Evolutionary conservation across 2,797 vertebrate species (phyloP).

Genomic region (Choloepus didactylus): DNA sequence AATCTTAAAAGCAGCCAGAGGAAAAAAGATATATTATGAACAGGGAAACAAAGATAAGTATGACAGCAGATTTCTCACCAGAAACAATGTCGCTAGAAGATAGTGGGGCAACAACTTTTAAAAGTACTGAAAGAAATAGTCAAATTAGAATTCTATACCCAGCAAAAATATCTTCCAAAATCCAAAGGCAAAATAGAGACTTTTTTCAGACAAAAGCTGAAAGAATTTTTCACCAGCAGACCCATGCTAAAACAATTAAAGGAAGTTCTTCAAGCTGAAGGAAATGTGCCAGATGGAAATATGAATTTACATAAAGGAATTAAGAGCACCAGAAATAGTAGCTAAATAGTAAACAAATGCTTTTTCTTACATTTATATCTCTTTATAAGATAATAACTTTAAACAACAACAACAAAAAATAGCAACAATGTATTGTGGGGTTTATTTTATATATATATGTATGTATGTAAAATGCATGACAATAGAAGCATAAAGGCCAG

Average conservation of each 20-base stretch:
- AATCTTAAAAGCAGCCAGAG: neutral
- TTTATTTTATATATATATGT: neutral
- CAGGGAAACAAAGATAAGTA: conserved; percentile 15
- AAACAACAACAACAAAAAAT: neutral
- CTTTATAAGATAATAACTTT: neutral
- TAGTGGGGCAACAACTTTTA: neutral
- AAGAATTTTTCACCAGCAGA: neutral
- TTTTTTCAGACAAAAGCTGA: conserved; percentile 3
- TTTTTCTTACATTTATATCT: neutral
- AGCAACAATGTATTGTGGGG: neutral
- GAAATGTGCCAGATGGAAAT: neutral
- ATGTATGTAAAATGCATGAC: neutral
- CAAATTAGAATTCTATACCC: conserved; percentile 33
- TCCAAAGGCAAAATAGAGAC: conserved; percentile 12
- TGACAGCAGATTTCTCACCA: neutral
- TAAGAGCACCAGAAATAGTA: neutral
- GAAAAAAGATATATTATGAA: neutral
- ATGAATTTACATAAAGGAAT: neutral
- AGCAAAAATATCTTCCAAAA: conserved; percentile 57
- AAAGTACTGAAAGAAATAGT: neutral
- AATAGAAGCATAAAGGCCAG: neutral
- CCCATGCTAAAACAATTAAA: neutral
- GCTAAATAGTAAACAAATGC: neutral
- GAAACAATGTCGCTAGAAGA: conserved; percentile 2
- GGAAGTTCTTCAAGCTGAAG: neutral